Evolutionary conservation across 2,888 invertebrate species (phyloP), one percentile per base, ranked within the genome.

Genomic region (Neoaliturus tenellus): DNA sequence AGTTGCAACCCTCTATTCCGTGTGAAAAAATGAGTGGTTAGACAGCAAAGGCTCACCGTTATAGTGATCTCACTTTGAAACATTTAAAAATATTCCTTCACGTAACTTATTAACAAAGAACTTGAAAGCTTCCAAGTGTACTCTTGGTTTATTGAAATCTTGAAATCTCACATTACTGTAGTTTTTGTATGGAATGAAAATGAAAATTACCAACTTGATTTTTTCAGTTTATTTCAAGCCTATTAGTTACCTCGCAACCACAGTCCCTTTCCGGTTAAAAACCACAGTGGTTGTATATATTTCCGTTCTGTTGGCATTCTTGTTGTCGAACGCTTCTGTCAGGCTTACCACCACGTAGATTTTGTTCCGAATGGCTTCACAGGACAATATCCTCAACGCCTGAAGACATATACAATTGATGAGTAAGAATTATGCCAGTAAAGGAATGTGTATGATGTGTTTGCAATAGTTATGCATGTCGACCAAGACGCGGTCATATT

Each of bases 221-320:
- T 41, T 41, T 10, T 14, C 41, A 10, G 14, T 10, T 14, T 14
- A 41, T 10, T 14, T 14, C 14, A 41, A 41, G 8, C 41, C 14
- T 10, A 41, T 14, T 14, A 10, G 8, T 6, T 91, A 95, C 93
- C 93, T 93, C 12, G 95, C 94, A 12, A 96, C 91, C 23, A 97
- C 91, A 0, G 91, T 91, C 0, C 97, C 97, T n/a, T 90, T 90
- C 80, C 95, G 92, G 89, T 96, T 93, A 87, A 96, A 95, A 0
- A 94, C 96, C 0, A 97, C 94, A 88, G 96, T 95, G 0, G 96
- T 95, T 88, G 97, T 97, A 91, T 94, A 97, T 28, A 92, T 88
- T 80, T 92, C 14, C 12, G 55, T 84, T 12, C 14, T 62, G 48
- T 82, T 83, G 17, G 35, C 23, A 0, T 44, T 35, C 4, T 10